Evolutionary conservation across 2,797 vertebrate species (phyloP).

Genomic region (Xerus rutilus): DNA sequence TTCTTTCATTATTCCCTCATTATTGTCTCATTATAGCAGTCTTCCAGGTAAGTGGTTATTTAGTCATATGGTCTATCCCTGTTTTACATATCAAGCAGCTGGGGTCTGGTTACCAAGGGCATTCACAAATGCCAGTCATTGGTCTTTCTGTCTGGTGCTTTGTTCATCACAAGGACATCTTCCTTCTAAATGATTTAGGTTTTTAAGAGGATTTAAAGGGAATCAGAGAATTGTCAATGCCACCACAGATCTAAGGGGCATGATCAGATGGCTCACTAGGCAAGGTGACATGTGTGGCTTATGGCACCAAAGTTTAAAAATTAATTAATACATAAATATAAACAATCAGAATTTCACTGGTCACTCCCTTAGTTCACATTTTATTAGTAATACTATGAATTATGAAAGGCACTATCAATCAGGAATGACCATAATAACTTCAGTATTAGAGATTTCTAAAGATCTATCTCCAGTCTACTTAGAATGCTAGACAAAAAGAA

Average conservation of each 20-base stretch:
- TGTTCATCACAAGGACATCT: slow-evolving; percentile 43
- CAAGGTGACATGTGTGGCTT: neutral
- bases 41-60: slow-evolving; percentile 56
- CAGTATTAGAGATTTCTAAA: slow-evolving; percentile 31
- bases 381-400: slow-evolving; percentile 52
- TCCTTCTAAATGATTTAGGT: slow-evolving; percentile 60
- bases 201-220: slow-evolving; percentile 38
- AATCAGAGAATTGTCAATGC: slow-evolving; percentile 47
- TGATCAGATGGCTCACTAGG: neutral
- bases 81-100: slow-evolving; percentile 59
- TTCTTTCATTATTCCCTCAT: slow-evolving; percentile 50
- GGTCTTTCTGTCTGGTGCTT: slow-evolving; percentile 38
- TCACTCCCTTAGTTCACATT: neutral
- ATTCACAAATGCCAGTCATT: slow-evolving; percentile 40
- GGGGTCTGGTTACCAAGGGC: neutral
- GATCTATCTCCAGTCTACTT: slow-evolving; percentile 5
- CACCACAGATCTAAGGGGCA: neutral
- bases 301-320: slow-evolving; percentile 17
- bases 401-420: slow-evolving; percentile 33
- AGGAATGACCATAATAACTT: neutral
- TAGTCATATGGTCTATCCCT: neutral
- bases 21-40: slow-evolving; percentile 20
- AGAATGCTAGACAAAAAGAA: slow-evolving; percentile 29
- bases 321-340: slow-evolving; percentile 22
- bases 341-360: slow-evolving; percentile 10